Evolutionary conservation across 2,888 invertebrate species (phyloP).

Genomic region (Ormia ochracea): DNA sequence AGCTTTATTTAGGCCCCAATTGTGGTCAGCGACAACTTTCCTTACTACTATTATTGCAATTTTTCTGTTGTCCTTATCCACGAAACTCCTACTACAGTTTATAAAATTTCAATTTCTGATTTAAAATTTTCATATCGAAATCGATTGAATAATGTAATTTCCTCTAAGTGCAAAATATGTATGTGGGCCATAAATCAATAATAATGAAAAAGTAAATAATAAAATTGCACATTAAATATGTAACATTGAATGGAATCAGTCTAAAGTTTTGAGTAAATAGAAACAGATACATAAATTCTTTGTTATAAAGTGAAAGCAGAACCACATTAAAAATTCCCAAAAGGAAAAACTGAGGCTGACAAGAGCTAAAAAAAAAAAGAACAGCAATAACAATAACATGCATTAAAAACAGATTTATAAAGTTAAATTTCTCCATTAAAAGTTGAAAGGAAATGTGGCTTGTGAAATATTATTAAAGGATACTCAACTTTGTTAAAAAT

Average conservation of each 20-base stretch:
- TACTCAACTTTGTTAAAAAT: conserved; percentile 39
- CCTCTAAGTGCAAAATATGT: conserved; percentile 28
- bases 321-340: conserved; percentile 36
- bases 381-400: conserved; percentile 10
- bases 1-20: no score
- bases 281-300: conserved; percentile 1
- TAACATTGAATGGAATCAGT: conserved; percentile 17
- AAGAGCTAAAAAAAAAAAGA: background rate
- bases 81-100: no score
- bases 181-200: conserved; percentile 53
- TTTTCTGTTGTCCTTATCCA: no score
- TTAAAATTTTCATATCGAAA: no score
- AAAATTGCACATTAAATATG: conserved; percentile 55
- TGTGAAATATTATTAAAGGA: conserved; percentile 57
- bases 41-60: no score
- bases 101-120: no score
- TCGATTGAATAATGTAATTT: background rate
- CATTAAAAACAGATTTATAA: conserved; percentile 60
- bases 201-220: conserved; percentile 55
- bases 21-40: no score
- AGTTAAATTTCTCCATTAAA: conserved; percentile 49
- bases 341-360: background rate
- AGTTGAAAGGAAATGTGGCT: conserved; percentile 41
- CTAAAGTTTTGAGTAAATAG: conserved; percentile 12
- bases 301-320: conserved; percentile 56